These are phyloP conservation scores for Micromesistius poutassou DNA, from an alignment of 2,797 vertebrate genomes.

Conservation along the genomic window DNA sequence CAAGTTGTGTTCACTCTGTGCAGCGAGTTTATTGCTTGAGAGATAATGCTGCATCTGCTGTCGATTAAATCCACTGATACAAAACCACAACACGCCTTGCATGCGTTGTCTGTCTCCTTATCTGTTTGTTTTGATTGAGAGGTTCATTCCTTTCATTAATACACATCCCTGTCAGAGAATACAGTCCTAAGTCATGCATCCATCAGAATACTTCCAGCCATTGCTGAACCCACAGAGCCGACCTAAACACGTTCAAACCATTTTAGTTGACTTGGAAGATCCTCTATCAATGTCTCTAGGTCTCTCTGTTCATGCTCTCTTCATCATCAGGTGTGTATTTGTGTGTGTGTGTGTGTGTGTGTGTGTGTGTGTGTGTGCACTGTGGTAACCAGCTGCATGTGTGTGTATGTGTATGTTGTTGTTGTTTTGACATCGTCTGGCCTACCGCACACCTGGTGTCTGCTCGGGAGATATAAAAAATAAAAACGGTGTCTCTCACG, in stretches of 20 bases:
- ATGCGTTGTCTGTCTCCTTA: background rate
- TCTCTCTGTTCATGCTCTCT: background rate
- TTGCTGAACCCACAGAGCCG: background rate
- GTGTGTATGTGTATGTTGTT: constrained; percentile 5
- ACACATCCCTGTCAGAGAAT: background rate
- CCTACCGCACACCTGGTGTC: background rate
- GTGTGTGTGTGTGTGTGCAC: background rate
- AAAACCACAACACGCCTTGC: background rate
- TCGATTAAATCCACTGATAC: background rate
- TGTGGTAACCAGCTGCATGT: background rate
- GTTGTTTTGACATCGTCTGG: background rate
- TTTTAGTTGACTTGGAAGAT: background rate
- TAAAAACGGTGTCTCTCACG: background rate
- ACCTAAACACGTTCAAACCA: background rate
- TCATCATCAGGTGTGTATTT: background rate
- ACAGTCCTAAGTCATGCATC: background rate
- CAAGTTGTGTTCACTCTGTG: background rate
- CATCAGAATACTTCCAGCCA: background rate
- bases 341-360: constrained; percentile 8
- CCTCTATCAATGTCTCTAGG: background rate
- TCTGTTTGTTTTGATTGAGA: background rate
- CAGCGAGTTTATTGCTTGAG: background rate
- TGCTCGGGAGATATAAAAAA: constrained; percentile 3
- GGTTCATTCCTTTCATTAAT: background rate
- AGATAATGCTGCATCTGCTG: background rate